phyloP scores from a whole-genome alignment of 2,797 vertebrate genomes.

The Amphiprion clarkii region DNA sequence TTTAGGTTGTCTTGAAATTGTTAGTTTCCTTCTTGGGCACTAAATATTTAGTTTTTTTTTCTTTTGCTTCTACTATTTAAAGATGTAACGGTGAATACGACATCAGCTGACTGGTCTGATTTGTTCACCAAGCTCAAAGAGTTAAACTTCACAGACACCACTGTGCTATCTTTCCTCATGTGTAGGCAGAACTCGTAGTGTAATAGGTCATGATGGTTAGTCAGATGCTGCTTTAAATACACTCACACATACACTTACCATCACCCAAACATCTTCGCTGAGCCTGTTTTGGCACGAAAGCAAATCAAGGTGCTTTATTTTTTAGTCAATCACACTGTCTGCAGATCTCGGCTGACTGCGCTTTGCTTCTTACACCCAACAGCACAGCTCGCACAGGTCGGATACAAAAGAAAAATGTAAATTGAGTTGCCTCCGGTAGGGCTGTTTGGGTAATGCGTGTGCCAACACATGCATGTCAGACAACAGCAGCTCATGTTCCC shows the following conservation, averaged over 20 bases:
- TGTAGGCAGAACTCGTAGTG: not conserved
- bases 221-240: slow-evolving; percentile 1
- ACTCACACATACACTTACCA: not conserved
- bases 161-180: not conserved
- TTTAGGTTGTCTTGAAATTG: not conserved
- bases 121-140: not conserved
- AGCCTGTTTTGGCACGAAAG: not conserved
- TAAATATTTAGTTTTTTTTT: not conserved
- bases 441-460: slow-evolving; percentile 44
- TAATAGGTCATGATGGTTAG: not conserved
- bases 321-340: slow-evolving; percentile 2
- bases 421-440: slow-evolving; percentile 23
- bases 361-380: slow-evolving; percentile 46
- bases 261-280: not conserved
- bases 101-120: not conserved
- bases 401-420: slow-evolving; percentile 42
- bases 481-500: slow-evolving; percentile 70
- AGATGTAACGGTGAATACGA: not conserved
- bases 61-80: slow-evolving; percentile 1
- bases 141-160: not conserved
- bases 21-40: not conserved
- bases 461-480: slow-evolving; percentile 59
- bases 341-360: slow-evolving; percentile 28
- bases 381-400: slow-evolving; percentile 44
- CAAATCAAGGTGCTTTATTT: not conserved